Percentiles rank a stretch among this genome's conserved stretches.
These are phyloP conservation scores for Pithys albifrons DNA, from an alignment of 2,113 vertebrate species.

Conservation along the genomic window DNA sequence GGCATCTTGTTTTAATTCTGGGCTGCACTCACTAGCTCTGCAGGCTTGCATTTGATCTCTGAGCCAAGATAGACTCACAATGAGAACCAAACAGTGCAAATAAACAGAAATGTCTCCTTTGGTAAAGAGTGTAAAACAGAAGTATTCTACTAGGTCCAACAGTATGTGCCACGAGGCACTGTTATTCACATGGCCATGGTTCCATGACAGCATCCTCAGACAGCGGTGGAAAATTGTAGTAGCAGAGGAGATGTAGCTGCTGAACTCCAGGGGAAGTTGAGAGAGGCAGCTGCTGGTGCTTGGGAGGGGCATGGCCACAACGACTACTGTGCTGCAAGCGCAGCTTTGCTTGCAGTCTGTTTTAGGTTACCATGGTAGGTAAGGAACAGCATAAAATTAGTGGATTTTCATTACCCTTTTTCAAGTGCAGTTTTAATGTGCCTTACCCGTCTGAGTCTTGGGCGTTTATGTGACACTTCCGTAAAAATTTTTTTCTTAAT, in stretches of 20 bases:
- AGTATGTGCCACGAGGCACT: not conserved
- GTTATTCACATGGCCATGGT: fast-evolving
- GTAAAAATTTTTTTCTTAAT: constrained; percentile 16
- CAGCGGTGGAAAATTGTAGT: not conserved
- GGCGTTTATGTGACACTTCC: not conserved
- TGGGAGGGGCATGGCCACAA: not conserved
- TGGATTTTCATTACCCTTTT: not conserved
- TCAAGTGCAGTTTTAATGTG: not conserved
- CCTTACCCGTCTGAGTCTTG: not conserved
- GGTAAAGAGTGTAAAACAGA: not conserved
- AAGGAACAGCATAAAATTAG: not conserved
- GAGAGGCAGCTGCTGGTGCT: not conserved
- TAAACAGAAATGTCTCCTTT: constrained; percentile 47
- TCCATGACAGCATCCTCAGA: not conserved
- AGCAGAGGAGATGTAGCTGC: fast-evolving
- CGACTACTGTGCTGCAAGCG: fast-evolving
- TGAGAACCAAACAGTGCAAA: constrained; percentile 45
- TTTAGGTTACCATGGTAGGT: not conserved
- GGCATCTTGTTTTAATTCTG: constrained; percentile 65
- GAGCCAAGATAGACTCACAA: constrained; percentile 52
- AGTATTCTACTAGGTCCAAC: not conserved
- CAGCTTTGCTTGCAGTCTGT: not conserved
- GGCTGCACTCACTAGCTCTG: not conserved
- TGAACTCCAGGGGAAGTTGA: not conserved
- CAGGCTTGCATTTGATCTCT: constrained; percentile 56